Percentiles rank a stretch among this genome's conserved stretches.
phyloP scores from a whole-genome alignment of 1,140 invertebrate species.

The Pseudomyrmex dendroicus region DNA sequence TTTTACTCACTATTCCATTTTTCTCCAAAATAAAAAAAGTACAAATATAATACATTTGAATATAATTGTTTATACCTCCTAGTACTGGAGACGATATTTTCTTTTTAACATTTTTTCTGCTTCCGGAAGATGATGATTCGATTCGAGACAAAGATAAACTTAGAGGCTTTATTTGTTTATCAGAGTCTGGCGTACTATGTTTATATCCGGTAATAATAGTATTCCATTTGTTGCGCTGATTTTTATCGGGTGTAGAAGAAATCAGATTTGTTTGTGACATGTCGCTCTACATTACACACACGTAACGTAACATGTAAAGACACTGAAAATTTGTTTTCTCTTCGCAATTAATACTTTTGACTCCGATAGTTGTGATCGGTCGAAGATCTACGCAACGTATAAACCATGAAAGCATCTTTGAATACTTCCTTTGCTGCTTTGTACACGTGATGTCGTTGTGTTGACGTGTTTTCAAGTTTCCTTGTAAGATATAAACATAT shows the following conservation, averaged over 20 bases:
- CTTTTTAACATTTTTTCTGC: too few relatives aligned
- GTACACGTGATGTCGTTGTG: not conserved
- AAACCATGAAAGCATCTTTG: not conserved
- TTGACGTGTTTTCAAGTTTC: not conserved
- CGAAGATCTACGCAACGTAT: not conserved
- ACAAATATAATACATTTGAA: too few relatives aligned
- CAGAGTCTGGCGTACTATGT: not conserved
- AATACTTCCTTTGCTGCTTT: not conserved
- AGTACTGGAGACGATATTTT: too few relatives aligned
- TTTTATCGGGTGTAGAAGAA: not conserved
- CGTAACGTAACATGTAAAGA: not conserved
- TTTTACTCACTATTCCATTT: too few relatives aligned
- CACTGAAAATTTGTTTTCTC: not conserved
- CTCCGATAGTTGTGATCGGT: not conserved
- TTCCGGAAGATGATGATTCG: not conserved
- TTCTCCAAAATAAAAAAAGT: too few relatives aligned
- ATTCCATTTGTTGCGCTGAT: not conserved
- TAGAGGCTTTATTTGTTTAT: not conserved
- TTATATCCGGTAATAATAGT: not conserved
- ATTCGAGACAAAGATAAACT: slow-evolving; percentile 1
- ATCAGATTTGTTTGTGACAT: not conserved
- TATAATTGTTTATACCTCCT: too few relatives aligned
- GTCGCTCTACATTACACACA: not conserved
- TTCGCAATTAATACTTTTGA: slow-evolving; percentile 2
- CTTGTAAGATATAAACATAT: not conserved